Evolutionary conservation across 2,888 invertebrate genomes (phyloP).

Genomic region (Chironomus riparius): DNA sequence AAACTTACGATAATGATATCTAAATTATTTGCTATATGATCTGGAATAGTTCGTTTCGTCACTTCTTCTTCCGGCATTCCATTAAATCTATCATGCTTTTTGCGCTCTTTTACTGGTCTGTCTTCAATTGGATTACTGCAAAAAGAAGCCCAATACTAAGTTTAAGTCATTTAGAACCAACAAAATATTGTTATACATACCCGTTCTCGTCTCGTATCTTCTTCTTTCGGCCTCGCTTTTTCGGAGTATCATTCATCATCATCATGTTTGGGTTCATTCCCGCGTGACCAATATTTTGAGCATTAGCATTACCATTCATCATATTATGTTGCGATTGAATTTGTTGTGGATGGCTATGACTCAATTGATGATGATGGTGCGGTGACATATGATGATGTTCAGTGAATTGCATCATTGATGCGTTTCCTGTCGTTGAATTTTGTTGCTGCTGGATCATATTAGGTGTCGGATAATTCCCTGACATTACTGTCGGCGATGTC

Average conservation of each 20-base stretch:
- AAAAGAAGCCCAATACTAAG: not conserved
- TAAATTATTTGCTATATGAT: conserved; percentile 85
- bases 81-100: conserved; percentile 91
- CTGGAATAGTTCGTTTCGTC: conserved; percentile 83
- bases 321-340: conserved; percentile 34
- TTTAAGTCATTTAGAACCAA: not conserved
- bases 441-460: conserved; percentile 1
- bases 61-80: conserved; percentile 97
- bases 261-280: conserved; percentile 32
- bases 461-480: conserved; percentile 25
- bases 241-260: conserved; percentile 49
- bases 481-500: conserved; percentile 24
- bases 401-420: conserved; percentile 24
- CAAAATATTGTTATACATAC: conserved; percentile 36
- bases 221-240: conserved; percentile 81
- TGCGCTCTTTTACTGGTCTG: conserved; percentile 65
- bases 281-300: conserved; percentile 36
- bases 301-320: conserved; percentile 33
- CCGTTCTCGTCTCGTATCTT: conserved; percentile 60
- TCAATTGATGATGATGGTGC: conserved; percentile 33
- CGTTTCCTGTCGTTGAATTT: not conserved
- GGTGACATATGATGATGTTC: conserved; percentile 22
- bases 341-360: conserved; percentile 28
- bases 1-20: conserved; percentile 97
- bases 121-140: conserved; percentile 26